Conservation (phyloP, 2,797 vertebrate genomes). For the Microtus californicus region DNA sequence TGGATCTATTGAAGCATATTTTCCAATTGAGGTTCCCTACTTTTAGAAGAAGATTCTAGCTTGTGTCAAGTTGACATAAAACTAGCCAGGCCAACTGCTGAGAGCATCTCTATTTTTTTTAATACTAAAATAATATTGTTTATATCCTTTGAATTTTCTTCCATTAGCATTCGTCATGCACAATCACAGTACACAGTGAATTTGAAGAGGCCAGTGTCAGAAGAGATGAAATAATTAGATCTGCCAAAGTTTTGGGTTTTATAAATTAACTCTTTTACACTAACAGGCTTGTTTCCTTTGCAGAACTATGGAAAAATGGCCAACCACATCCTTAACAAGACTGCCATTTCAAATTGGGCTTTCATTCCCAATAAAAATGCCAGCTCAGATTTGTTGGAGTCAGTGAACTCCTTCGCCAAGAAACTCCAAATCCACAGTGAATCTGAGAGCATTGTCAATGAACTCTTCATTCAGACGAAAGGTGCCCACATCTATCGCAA, state of each 20-base stretch:
- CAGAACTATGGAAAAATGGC: conserved; percentile 85
- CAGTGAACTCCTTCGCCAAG: conserved; percentile 84
- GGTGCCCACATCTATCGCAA: conserved; percentile 76
- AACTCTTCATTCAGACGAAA: conserved; percentile 85
- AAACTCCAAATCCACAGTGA: conserved; percentile 72
- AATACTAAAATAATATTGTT: background rate
- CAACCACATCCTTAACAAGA: conserved; percentile 85
- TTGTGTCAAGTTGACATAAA: background rate
- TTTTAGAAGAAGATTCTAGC: background rate
- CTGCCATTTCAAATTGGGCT: conserved; percentile 84
- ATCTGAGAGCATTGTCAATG: conserved; percentile 74
- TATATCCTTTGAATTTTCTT: background rate
- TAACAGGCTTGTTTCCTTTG: background rate
- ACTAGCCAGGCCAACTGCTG: background rate
- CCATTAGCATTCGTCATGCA: background rate
- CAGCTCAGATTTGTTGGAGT: conserved; percentile 81
- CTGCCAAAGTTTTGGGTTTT: conserved; percentile 28
- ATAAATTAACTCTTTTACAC: background rate
- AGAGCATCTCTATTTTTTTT: background rate
- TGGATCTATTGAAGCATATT: background rate
- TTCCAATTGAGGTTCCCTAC: background rate
- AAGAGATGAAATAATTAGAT: background rate
- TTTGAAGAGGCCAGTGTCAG: background rate
- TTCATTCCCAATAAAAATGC: conserved; percentile 83
- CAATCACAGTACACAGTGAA: background rate